Base-by-base conservation (phyloP, 2,888 invertebrate genomes). In the Eupithecia abbreviata region DNA sequence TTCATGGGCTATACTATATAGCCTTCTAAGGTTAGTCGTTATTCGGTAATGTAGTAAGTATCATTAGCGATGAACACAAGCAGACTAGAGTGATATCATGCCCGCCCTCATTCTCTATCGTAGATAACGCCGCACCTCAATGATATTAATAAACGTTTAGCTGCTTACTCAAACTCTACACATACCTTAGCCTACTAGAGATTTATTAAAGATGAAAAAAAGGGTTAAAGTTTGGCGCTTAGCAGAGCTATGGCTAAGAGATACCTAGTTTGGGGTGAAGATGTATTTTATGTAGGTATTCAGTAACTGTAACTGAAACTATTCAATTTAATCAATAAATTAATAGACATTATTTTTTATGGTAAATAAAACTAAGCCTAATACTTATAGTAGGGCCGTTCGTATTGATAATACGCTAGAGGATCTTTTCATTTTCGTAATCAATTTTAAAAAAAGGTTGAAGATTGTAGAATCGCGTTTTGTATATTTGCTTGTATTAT, bases 61-160 rank as follows among this genome's bases (percentile, higher is more conserved):
- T 18, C 9, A 58, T 58, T 7, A 62, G 62, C 30, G 10, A 4
- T 62, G 62, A 58, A 18, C 55, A 55, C 55, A 55, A n/a, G 55
- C 55, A 58, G 70, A 77, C 76, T 77, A 78, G 55, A 79, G 72
- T 65, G 70, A 77, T 74, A 82, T 78, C 30, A 30, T 79, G 77
- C 80, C 51, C 86, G 92, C 85, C 92, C 93, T 90, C 91, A 88
- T 90, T 92, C 81, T 84, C 82, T 92, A 92, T 92, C 90, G 65
- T 79, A 87, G 92, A 92, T 92, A 92, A 91, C 85, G 84, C 84
- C 92, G 81, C 93, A 85, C 93, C 90, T 88, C 81, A 79, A 85
- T 84, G 85, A 83, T 88, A 82, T 80, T 80, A 76, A 76, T 77
- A 73, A 76, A 73, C 65, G 66, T 58, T 47, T 69, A 74, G 58